These are phyloP conservation scores for Thera obeliscata DNA, from an alignment of 2,888 invertebrate species.

Conservation along the genomic window DNA sequence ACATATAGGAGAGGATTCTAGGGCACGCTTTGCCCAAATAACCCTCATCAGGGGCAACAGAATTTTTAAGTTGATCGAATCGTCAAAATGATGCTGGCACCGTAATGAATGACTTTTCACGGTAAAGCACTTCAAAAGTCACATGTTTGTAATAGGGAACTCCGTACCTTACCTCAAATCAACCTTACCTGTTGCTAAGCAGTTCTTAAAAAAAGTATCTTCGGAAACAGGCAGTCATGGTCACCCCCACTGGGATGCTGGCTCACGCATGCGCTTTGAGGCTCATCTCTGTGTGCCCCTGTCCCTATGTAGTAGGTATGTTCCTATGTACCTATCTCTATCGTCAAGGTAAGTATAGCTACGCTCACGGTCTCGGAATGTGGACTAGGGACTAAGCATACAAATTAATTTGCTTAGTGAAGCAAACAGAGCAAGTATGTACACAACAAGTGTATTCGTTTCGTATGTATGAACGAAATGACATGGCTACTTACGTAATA, in stretches of 20 bases:
- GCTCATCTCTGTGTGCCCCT: constrained; percentile 38
- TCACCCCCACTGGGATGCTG: constrained; percentile 27
- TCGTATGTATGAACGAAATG: too few relatives aligned
- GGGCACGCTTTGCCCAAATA: too few relatives aligned
- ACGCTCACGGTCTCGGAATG: constrained; percentile 37
- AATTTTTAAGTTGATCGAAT: too few relatives aligned
- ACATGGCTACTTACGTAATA: too few relatives aligned
- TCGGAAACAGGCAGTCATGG: constrained; percentile 1
- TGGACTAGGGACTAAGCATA: constrained; percentile 8
- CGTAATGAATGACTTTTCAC: too few relatives aligned
- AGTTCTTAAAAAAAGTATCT: constrained; percentile 4
- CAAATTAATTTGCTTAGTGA: constrained; percentile 17
- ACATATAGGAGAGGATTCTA: too few relatives aligned
- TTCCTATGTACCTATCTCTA: constrained; percentile 33
- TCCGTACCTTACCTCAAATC: too few relatives aligned
- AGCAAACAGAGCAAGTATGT: background rate
- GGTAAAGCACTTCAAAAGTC: too few relatives aligned
- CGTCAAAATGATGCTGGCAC: too few relatives aligned
- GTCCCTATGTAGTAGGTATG: constrained; percentile 8
- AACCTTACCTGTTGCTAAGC: constrained; percentile 50
- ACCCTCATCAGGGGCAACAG: too few relatives aligned
- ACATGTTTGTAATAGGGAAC: too few relatives aligned
- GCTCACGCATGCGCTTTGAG: constrained; percentile 34
- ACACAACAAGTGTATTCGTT: too few relatives aligned
- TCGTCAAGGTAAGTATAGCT: constrained; percentile 8